Conservation (phyloP, 2,888 invertebrate species). For the Petrolisthes cinctipes region DNA sequence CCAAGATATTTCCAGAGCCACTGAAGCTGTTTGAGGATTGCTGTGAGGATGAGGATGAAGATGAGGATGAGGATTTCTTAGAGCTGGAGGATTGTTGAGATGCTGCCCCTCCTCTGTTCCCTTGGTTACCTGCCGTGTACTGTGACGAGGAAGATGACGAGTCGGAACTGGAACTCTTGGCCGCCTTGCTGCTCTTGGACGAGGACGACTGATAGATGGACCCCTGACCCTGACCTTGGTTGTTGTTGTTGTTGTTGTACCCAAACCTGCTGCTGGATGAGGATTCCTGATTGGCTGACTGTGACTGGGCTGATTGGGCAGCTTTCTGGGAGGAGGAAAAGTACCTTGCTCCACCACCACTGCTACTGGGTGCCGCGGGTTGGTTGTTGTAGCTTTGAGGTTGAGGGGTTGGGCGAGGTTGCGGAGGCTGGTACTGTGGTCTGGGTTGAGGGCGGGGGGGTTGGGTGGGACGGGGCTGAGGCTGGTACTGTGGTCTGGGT, state of each 20-base stretch:
- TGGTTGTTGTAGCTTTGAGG: conserved; percentile 14
- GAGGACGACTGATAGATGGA: conserved; percentile 27
- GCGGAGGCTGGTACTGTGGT: conserved; percentile 10
- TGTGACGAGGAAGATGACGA: conserved; percentile 32
- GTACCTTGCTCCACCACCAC: not conserved
- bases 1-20: not conserved
- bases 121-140: conserved; percentile 8
- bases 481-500: conserved; percentile 16
- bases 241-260: conserved; percentile 15
- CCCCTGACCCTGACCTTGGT: not conserved
- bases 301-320: conserved; percentile 27
- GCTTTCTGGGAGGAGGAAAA: conserved; percentile 32
- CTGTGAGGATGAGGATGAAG: conserved; percentile 43
- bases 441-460: not conserved
- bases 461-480: not conserved
- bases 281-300: conserved; percentile 1
- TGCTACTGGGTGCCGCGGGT: not conserved
- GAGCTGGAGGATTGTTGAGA: conserved; percentile 16
- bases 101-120: conserved; percentile 13
- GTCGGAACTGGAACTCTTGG: not conserved
- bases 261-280: conserved; percentile 19
- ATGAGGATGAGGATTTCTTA: conserved; percentile 36
- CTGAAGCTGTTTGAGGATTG: conserved; percentile 28
- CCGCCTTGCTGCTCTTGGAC: conserved; percentile 21
- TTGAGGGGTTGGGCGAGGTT: not conserved